phyloP scores from a whole-genome alignment of 1,140 invertebrate genomes.

The Dreissena polymorpha region DNA sequence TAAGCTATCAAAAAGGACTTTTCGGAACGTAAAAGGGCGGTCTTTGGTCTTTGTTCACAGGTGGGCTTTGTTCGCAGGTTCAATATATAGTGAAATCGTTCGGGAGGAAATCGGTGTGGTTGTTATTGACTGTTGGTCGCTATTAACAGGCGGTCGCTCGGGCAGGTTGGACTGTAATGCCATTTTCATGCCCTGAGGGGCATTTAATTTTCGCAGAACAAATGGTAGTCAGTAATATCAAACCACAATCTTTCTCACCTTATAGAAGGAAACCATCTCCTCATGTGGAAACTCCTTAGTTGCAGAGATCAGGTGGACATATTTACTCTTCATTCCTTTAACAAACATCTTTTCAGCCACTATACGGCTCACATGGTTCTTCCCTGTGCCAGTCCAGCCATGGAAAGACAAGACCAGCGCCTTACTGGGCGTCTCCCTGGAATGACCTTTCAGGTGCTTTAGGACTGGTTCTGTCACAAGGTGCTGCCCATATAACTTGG shows the following conservation, averaged over 20 bases:
- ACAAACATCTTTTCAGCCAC: conserved; percentile 89
- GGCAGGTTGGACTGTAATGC: no score
- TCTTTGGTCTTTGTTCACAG: no score
- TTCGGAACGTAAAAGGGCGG: no score
- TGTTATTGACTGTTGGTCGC: no score
- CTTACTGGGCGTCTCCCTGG: conserved; percentile 67
- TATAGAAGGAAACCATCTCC: conserved; percentile 73
- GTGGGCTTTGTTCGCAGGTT: no score
- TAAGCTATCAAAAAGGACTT: no score
- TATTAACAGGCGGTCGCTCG: no score
- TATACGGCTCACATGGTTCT: conserved; percentile 87
- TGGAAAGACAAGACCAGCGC: conserved; percentile 78
- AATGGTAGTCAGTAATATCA: neutral
- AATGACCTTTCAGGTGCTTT: conserved; percentile 67
- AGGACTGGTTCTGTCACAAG: conserved; percentile 64
- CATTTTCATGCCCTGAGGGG: neutral
- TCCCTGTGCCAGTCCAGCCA: conserved; percentile 77
- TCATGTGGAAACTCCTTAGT: conserved; percentile 88
- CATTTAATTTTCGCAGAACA: neutral
- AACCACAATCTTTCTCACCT: conserved; percentile 60
- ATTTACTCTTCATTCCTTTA: conserved; percentile 87
- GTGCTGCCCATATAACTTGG: conserved; percentile 72
- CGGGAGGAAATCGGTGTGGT: no score
- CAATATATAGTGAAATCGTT: no score
- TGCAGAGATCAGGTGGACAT: conserved; percentile 90